Base-by-base conservation (phyloP, 2,888 invertebrate species). In the Sinopyrophorus schimmeli region DNA sequence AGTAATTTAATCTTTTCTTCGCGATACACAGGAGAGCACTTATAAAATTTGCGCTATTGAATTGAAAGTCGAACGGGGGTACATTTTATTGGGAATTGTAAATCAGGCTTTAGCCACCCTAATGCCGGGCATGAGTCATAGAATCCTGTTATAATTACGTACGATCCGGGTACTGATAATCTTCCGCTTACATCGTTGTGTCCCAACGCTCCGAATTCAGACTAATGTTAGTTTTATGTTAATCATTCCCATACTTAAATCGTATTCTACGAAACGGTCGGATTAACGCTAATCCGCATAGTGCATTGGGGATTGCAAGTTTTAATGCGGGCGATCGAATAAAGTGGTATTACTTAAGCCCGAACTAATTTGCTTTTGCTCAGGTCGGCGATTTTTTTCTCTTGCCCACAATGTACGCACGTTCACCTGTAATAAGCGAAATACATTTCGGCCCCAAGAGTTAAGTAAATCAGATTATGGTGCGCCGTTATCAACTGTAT, bases 171-270 rank as follows among this genome's bases (percentile, higher is more conserved):
- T 31, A 47, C 62, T 59, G 62, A 64, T 65, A 63, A 64, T 63
- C 64, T 64, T 59, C 59, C 60, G 61, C 60, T 63, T 63, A 62
- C 61, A 60, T 49, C 54, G 56, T 59, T 53, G 47, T 54, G 54
- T 42, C 50, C 55, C 57, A 44, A 41, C 41, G 41, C 47, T 41
- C 53, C 40, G 58, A 59, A 63, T 64, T 61, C 53, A 54, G 58
- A 64, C 65, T 67, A 67, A 67, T 67, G 66, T 65, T 59, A 62
- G 62, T 67, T 67, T 67, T 67, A 67, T 67, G 67, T 65, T 66
- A 67, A 66, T 67, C 63, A 59, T 59, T 57, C 47, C 56, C 55
- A 59, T 57, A 59, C 61, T 60, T 54, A 58, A 58, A 62, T 63
- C 58, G 58, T 51, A 57, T 59, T 51, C 60, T 54, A 57, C 57